Conservation (phyloP, 2,797 vertebrate species). For the Pseudochromis fuscus region DNA sequence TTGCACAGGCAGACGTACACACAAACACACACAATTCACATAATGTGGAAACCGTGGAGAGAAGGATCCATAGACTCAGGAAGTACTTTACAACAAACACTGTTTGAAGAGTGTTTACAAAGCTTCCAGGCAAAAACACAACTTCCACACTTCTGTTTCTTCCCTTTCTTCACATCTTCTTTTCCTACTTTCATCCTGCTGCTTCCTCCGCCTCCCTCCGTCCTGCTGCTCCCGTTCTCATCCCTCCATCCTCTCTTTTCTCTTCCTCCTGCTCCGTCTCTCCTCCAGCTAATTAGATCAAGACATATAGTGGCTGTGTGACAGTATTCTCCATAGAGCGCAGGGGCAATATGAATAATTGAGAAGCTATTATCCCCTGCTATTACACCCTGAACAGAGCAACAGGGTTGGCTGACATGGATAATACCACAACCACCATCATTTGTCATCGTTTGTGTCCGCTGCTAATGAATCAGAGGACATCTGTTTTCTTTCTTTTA, state of each 20-base stretch:
- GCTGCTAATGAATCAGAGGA: slow-evolving; percentile 53
- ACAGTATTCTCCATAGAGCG: slow-evolving; percentile 73
- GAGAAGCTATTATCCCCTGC: slow-evolving; percentile 76
- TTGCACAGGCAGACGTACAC: too few relatives aligned
- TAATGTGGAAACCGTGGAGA: slow-evolving; percentile 17
- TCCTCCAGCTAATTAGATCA: slow-evolving; percentile 77
- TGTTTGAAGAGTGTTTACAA: slow-evolving; percentile 62
- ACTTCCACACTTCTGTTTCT: slow-evolving; percentile 36
- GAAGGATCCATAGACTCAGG: slow-evolving; percentile 34
- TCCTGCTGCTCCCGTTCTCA: slow-evolving; percentile 3
- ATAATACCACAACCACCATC: slow-evolving; percentile 52
- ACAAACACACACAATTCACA: slow-evolving; percentile 1
- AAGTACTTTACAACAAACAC: slow-evolving; percentile 55
- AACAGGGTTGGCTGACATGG: slow-evolving; percentile 64
- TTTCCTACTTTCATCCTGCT: background rate
- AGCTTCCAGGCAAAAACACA: slow-evolving; percentile 49
- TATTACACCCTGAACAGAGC: slow-evolving; percentile 71
- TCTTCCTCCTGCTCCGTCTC: slow-evolving; percentile 31
- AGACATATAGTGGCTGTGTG: slow-evolving; percentile 75
- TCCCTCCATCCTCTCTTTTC: slow-evolving; percentile 13
- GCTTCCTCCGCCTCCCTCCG: background rate
- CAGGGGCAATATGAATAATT: slow-evolving; percentile 78
- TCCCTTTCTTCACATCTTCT: slow-evolving; percentile 3
- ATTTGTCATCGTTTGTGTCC: slow-evolving; percentile 69
- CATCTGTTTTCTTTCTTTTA: slow-evolving; percentile 58